These are phyloP conservation scores for Cheilosia urbana DNA, from an alignment of 2,888 invertebrate species.

Conservation along the genomic window DNA sequence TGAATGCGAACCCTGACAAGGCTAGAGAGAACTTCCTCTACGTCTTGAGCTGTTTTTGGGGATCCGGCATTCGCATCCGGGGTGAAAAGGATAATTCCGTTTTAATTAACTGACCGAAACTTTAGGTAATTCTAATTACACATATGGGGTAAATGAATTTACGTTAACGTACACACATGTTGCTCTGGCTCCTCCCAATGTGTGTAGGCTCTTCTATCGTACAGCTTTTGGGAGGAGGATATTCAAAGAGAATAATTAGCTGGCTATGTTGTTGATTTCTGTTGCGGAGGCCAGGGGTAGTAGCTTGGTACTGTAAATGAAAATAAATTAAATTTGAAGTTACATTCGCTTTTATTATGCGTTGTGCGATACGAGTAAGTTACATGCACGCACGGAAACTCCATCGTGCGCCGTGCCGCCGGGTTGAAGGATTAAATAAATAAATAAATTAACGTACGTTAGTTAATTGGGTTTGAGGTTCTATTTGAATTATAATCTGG, in stretches of 20 bases:
- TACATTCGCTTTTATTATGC: conserved; percentile 13
- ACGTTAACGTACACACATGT: conserved; percentile 36
- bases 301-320: neutral
- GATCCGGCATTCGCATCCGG: conserved; percentile 11
- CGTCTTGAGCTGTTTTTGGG: conserved; percentile 5
- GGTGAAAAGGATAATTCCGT: conserved; percentile 47
- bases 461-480: conserved; percentile 38
- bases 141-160: conserved; percentile 54
- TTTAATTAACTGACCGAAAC: conserved; percentile 64
- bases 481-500: conserved; percentile 12
- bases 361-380: conserved; percentile 1
- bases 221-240: neutral
- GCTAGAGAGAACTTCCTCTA: conserved; percentile 8
- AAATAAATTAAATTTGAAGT: conserved; percentile 46
- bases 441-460: conserved; percentile 10
- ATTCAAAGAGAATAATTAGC: conserved; percentile 16
- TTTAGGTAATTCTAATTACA: conserved; percentile 48
- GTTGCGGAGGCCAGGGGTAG: neutral
- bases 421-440: conserved; percentile 33
- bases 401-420: neutral
- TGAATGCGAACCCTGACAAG: neutral
- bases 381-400: conserved; percentile 1
- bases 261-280: conserved; percentile 20
- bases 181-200: conserved; percentile 18
- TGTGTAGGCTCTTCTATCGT: neutral